These are phyloP conservation scores for Agrenia bidenticulata DNA, from an alignment of 2,888 invertebrate genomes.

Conservation along the genomic window DNA sequence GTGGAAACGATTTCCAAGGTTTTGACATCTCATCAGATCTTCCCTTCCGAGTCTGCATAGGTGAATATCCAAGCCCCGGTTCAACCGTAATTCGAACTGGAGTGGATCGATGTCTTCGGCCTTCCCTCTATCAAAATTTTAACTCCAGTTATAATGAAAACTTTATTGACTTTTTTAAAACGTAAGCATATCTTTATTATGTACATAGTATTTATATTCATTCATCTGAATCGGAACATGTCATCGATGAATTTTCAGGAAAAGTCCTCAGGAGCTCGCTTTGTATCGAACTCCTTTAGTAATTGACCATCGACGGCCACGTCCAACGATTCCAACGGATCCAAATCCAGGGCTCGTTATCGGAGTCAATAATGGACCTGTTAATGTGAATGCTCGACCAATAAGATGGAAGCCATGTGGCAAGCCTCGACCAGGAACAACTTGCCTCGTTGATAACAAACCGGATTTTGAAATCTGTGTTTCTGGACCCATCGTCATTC, in stretches of 20 bases:
- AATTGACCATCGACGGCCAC: constrained; percentile 7
- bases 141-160: background rate
- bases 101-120: background rate
- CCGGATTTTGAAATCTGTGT: constrained; percentile 3
- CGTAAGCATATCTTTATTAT: constrained; percentile 4
- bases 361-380: constrained; percentile 1
- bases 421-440: background rate
- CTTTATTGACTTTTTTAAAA: constrained; percentile 14
- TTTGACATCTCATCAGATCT: constrained; percentile 13
- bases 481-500: constrained; percentile 4
- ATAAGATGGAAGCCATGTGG: background rate
- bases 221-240: background rate
- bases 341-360: background rate
- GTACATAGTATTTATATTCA: background rate
- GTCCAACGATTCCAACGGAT: background rate
- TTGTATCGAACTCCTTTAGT: constrained; percentile 13
- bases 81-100: background rate
- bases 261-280: background rate
- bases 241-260: background rate
- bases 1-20: constrained; percentile 8
- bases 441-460: no score
- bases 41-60: constrained; percentile 2
- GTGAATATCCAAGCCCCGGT: background rate
- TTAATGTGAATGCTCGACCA: background rate
- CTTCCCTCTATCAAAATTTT: background rate